A percentile compares a stretch with the other conserved stretches of the same genome.
phyloP scores from a whole-genome alignment of 2,797 vertebrate species.

The Pseudocheirus occidentalis region DNA sequence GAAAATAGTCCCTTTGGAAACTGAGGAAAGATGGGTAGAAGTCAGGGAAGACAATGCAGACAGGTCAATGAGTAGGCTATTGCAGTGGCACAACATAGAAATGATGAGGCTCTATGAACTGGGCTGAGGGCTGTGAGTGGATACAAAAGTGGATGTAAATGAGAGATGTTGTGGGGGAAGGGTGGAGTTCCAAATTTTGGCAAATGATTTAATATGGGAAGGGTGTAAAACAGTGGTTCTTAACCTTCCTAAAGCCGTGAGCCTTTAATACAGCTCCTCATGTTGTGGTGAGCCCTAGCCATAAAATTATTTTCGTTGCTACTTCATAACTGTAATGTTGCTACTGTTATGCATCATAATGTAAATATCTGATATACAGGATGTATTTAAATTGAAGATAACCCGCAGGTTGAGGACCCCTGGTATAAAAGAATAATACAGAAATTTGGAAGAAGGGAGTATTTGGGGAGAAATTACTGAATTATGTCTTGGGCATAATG shows the following conservation, averaged over 20 bases:
- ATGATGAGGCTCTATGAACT: background rate
- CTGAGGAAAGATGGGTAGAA: background rate
- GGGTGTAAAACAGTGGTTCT: background rate
- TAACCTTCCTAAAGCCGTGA: too few relatives aligned
- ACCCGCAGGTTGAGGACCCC: too few relatives aligned
- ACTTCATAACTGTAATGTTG: too few relatives aligned
- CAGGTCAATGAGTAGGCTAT: background rate
- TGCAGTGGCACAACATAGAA: background rate
- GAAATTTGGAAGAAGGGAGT: background rate
- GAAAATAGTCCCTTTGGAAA: background rate
- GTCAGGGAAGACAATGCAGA: background rate
- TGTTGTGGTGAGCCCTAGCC: too few relatives aligned
- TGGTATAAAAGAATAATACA: too few relatives aligned
- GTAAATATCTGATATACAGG: too few relatives aligned
- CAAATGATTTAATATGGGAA: background rate
- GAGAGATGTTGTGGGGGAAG: background rate
- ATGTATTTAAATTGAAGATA: too few relatives aligned
- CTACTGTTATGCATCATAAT: too few relatives aligned
- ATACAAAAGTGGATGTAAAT: background rate
- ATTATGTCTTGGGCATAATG: background rate
- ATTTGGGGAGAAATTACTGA: background rate
- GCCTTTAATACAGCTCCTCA: too few relatives aligned
- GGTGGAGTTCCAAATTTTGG: background rate
- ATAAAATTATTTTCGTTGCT: too few relatives aligned
- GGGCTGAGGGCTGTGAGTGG: background rate